Percentiles rank a stretch among this genome's conserved stretches.
Conservation (phyloP, 2,888 invertebrate species). For the Synergus itoensis region DNA sequence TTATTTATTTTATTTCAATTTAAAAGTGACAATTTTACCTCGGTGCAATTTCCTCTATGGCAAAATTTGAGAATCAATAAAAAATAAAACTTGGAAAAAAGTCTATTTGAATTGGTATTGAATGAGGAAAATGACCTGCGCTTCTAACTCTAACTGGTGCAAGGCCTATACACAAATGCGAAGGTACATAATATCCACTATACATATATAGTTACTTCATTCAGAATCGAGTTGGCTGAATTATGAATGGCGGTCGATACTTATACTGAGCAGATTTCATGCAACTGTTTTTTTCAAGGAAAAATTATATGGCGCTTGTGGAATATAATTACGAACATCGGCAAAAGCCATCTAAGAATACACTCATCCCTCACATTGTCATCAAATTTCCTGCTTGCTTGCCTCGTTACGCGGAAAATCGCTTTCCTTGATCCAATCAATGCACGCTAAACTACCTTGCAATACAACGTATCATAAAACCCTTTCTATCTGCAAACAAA, state of each 20-base stretch:
- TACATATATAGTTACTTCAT: conserved; percentile 56
- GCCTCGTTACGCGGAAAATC: conserved; percentile 23
- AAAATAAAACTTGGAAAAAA: background rate
- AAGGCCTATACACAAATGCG: conserved; percentile 55
- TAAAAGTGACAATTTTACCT: too few species aligned
- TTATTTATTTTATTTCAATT: too few species aligned
- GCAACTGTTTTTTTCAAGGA: conserved; percentile 28
- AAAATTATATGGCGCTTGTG: background rate
- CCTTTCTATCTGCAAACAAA: background rate
- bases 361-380: conserved; percentile 23
- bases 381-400: conserved; percentile 22
- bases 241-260: conserved; percentile 77
- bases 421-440: conserved; percentile 8
- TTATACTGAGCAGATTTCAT: conserved; percentile 55
- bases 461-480: conserved; percentile 22
- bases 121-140: background rate
- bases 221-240: conserved; percentile 73
- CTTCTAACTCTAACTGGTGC: conserved; percentile 50
- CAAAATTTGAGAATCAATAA: background rate
- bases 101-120: background rate
- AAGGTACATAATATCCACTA: conserved; percentile 57
- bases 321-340: conserved; percentile 29
- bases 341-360: conserved; percentile 23
- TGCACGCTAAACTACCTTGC: conserved; percentile 8
- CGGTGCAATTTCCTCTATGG: too few species aligned